Evolutionary conservation across 2,113 vertebrate species (phyloP).

Genomic region (Pipa parva): DNA sequence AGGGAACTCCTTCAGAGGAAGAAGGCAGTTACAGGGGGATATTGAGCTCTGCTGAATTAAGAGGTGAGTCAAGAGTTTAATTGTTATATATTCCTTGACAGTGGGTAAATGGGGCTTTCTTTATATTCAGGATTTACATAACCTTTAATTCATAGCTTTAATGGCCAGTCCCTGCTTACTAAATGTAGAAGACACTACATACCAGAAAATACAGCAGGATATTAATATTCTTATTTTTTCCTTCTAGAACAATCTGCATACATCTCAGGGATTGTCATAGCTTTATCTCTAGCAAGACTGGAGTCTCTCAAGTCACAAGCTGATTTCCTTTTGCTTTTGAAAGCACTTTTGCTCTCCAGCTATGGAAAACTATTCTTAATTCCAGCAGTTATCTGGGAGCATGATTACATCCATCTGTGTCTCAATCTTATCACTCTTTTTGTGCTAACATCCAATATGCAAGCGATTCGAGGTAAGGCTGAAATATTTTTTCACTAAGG

Average conservation of each 20-base stretch:
- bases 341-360: conserved; percentile 84
- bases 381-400: conserved; percentile 94
- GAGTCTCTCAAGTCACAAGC: conserved; percentile 48
- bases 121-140: too few relatives aligned
- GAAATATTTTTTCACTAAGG: too few relatives aligned
- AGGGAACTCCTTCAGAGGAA: too few relatives aligned
- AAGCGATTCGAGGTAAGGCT: conserved; percentile 82
- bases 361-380: conserved; percentile 95
- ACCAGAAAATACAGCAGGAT: too few relatives aligned
- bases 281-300: conserved; percentile 63
- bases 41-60: too few relatives aligned
- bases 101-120: too few relatives aligned
- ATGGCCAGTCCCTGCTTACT: too few relatives aligned
- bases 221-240: not conserved
- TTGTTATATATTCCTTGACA: too few relatives aligned
- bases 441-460: conserved; percentile 88
- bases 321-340: conserved; percentile 70
- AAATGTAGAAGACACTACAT: too few relatives aligned
- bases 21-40: too few relatives aligned
- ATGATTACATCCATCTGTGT: conserved; percentile 86
- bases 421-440: conserved; percentile 87
- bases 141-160: too few relatives aligned
- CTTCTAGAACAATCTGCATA: conserved; percentile 80
- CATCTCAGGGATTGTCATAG: conserved; percentile 72
- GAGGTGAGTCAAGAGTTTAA: too few relatives aligned